phyloP scores from a whole-genome alignment of 2,888 invertebrate genomes.

The Hetaerina titia region DNA sequence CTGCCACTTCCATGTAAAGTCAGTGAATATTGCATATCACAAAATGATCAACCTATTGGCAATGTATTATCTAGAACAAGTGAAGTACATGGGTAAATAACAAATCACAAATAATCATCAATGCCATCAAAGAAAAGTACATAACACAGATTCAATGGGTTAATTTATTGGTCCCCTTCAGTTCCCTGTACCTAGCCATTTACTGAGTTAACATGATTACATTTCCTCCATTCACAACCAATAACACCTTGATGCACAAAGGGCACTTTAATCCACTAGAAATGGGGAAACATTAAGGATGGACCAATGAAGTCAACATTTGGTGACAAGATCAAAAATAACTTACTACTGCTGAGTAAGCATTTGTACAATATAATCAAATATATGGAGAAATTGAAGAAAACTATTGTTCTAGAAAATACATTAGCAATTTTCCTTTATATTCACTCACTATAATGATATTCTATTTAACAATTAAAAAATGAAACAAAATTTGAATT shows the following conservation, averaged over 20 bases:
- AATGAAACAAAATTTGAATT: not conserved
- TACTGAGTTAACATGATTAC: not conserved
- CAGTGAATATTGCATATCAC: not conserved
- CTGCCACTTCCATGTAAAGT: slow-evolving; percentile 13
- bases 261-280: not conserved
- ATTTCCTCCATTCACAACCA: not conserved
- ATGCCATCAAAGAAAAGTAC: not conserved
- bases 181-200: not conserved
- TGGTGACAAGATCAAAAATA: not conserved
- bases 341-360: not conserved
- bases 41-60: slow-evolving; percentile 24
- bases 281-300: slow-evolving; percentile 19
- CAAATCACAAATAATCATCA: not conserved
- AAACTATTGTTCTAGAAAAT: slow-evolving; percentile 16
- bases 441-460: not conserved
- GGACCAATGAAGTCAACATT: slow-evolving; percentile 14
- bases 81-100: slow-evolving; percentile 14
- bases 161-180: slow-evolving; percentile 58
- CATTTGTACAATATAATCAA: not conserved
- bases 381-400: not conserved
- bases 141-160: slow-evolving; percentile 1
- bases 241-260: not conserved
- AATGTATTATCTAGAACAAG: slow-evolving; percentile 54
- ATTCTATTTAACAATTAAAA: not conserved
- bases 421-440: not conserved